Evolutionary conservation across 2,113 vertebrate genomes (phyloP).

Genomic region (Oryzias melastigma): DNA sequence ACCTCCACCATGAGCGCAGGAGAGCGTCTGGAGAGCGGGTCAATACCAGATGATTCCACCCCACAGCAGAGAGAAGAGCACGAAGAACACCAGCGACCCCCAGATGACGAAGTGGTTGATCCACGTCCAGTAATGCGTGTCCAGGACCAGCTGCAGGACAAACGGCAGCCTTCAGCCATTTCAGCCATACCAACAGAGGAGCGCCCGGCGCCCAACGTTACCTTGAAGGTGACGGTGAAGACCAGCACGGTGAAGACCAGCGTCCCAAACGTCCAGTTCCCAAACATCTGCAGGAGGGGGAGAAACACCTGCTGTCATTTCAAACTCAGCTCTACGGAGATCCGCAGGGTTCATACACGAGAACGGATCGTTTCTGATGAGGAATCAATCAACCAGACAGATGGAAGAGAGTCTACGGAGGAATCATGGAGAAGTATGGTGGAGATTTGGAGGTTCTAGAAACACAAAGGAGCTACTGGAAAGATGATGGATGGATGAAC

Average conservation of each 20-base stretch:
- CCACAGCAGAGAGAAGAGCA: slow-evolving; percentile 96
- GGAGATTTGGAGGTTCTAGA: too few relatives aligned
- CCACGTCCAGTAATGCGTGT: slow-evolving; percentile 99
- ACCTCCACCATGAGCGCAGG: not conserved
- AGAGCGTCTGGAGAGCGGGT: not conserved
- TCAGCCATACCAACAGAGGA: too few relatives aligned
- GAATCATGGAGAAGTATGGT: too few relatives aligned
- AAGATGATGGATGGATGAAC: too few relatives aligned
- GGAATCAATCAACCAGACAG: slow-evolving; percentile 63
- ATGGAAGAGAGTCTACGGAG: slow-evolving; percentile 32
- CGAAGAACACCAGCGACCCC: slow-evolving; percentile 95
- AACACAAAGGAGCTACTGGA: too few relatives aligned
- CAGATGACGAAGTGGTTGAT: slow-evolving; percentile 98
- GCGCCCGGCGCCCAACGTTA: slow-evolving; percentile 49
- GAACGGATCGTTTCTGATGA: not conserved
- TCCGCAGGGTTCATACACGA: not conserved
- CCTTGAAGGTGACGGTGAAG: slow-evolving; percentile 96
- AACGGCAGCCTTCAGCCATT: not conserved
- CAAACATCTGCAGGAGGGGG: slow-evolving; percentile 85
- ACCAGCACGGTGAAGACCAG: slow-evolving; percentile 94
- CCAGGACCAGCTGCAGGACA: slow-evolving; percentile 86
- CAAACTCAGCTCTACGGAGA: not conserved
- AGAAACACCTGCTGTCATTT: not conserved
- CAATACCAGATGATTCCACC: slow-evolving; percentile 93
- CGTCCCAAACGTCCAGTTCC: slow-evolving; percentile 97